Evolutionary conservation across 2,113 vertebrate species (phyloP).

Genomic region (Chaenocephalus aceratus): DNA sequence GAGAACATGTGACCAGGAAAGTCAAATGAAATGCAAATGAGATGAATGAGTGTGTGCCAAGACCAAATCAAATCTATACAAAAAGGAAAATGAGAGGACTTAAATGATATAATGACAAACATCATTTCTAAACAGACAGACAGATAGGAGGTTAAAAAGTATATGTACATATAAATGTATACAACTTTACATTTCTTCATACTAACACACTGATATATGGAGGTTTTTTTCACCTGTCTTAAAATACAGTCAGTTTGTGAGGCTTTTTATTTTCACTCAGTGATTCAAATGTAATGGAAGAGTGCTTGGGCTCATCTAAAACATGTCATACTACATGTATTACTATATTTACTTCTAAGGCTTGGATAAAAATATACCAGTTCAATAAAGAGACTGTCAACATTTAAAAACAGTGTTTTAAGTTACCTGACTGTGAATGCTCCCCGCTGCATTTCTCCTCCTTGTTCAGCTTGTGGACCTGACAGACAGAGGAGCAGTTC

Average conservation of each 20-base stretch:
- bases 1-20: too few species aligned
- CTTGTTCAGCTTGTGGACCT: slow-evolving; percentile 87
- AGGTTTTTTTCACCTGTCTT: neutral
- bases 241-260: neutral
- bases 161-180: too few species aligned
- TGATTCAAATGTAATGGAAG: too few species aligned
- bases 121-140: too few species aligned
- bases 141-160: too few species aligned
- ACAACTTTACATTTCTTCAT: too few species aligned
- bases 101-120: too few species aligned
- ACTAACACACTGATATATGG: neutral
- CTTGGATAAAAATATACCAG: neutral
- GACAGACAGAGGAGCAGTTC: slow-evolving; percentile 48
- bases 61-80: too few species aligned
- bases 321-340: neutral
- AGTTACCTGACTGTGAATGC: slow-evolving; percentile 89
- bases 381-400: neutral
- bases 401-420: neutral
- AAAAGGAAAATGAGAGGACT: too few species aligned
- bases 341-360: neutral
- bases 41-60: too few species aligned
- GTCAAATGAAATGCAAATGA: too few species aligned
- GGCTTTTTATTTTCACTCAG: too few species aligned
- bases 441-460: slow-evolving; percentile 88
- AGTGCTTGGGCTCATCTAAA: neutral